Evolutionary conservation across 2,797 vertebrate species (phyloP), one percentile per base, ranked within the genome.

Genomic region (Margarornis squamiger): DNA sequence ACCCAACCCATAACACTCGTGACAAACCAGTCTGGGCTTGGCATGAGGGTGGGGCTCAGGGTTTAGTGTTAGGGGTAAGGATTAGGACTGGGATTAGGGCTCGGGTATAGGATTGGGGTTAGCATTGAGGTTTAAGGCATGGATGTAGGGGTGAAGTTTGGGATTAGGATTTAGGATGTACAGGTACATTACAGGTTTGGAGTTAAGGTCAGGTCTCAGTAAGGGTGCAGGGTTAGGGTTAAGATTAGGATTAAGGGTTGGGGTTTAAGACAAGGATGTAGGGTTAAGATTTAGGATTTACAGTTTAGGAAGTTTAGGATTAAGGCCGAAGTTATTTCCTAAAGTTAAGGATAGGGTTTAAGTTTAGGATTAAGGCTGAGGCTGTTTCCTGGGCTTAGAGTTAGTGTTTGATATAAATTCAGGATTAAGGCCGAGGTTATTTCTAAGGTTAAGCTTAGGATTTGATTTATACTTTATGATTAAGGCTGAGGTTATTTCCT

Each of bases 41-140:
- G 41, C 0, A 0, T 2, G 17, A 57, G 45, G n/a, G 0, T 17
- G 58, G 41, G 68, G 24, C 1, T 49, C 11, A 14, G 72, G 82
- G 49, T 41, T 46, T 15, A 23, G 2, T 14, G 61, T 21, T 22
- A 3, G 52, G 51, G 22, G 22, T 30, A 12, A n/a, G 38, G 30
- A 18, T 57, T 38, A 29, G 26, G 30, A 14, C 1, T 21, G 19
- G 21, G 49, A 3, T 38, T 36, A 41, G 34, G 26, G 20, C 3
- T 45, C 12, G 20, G 11, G n/a, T 22, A 2, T 1, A 30, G 52
- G 19, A 4, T 0, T 32, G 27, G n/a, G 27, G 23, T 10, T 27
- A 9, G 34, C 34, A 4, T 2, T 36, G 30, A 66, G 29, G 7
- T 83, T 76, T 39, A 39, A 7, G 34, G 22, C 14, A 41, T 12